phyloP scores from a whole-genome alignment of 1,140 invertebrate species.

The Temnothorax nylanderi region DNA sequence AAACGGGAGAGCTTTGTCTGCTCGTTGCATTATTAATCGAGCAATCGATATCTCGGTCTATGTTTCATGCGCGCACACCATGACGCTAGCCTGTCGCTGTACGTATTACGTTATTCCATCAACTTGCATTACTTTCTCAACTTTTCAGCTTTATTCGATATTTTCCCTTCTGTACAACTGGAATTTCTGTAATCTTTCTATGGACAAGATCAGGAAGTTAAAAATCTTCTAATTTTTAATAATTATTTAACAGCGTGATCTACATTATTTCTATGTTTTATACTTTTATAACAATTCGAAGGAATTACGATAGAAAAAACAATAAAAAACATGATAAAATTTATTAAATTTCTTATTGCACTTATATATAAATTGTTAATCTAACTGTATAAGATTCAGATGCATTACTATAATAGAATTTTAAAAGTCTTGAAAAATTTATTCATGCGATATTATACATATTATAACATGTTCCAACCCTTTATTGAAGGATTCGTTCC shows the following conservation, averaged over 20 bases:
- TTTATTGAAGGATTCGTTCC: neutral
- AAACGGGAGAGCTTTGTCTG: conserved; percentile 59
- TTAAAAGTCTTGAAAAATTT: neutral
- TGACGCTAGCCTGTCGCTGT: neutral
- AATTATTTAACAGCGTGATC: neutral
- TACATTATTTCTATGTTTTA: neutral
- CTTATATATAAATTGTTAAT: neutral
- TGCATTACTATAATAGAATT: neutral
- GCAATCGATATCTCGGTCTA: conserved; percentile 79
- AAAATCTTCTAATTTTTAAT: neutral
- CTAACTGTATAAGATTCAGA: neutral
- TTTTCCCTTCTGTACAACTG: neutral
- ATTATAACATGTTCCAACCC: neutral
- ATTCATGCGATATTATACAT: neutral
- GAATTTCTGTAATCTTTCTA: neutral
- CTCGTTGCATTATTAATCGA: conserved; percentile 80
- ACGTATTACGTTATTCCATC: neutral
- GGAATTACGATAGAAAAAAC: neutral
- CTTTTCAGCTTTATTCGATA: neutral
- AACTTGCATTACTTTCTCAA: conserved; percentile 4
- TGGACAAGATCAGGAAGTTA: neutral
- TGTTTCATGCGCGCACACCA: conserved; percentile 49
- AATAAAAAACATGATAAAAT: neutral
- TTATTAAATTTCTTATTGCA: neutral
- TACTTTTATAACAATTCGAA: neutral